Evolutionary conservation across 2,888 invertebrate genomes (phyloP).

Genomic region (Ceramica pisi): DNA sequence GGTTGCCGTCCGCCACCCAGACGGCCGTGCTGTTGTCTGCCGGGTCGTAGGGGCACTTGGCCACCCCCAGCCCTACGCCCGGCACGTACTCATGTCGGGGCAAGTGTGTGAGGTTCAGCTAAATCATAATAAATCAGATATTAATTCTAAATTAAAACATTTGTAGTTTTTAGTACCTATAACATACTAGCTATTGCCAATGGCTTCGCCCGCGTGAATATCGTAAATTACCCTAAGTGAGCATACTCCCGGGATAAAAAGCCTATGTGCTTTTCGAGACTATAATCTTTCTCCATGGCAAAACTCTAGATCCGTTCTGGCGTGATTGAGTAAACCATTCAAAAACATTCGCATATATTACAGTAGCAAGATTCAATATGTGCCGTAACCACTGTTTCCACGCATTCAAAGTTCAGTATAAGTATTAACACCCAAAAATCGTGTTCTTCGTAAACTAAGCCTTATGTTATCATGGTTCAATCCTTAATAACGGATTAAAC

Average conservation of each 20-base stretch:
- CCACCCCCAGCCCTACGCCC: slow-evolving; percentile 92
- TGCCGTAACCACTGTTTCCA: neutral
- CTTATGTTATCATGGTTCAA: slow-evolving; percentile 10
- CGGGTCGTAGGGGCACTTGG: slow-evolving; percentile 94
- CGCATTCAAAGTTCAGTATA: neutral
- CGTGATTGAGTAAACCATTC: too few relatives aligned
- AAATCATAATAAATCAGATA: slow-evolving; percentile 43
- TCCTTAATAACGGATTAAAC: slow-evolving; percentile 19
- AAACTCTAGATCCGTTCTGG: too few relatives aligned
- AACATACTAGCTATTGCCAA: neutral
- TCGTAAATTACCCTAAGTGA: too few relatives aligned
- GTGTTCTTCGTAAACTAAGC: slow-evolving; percentile 1
- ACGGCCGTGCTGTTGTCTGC: slow-evolving; percentile 94
- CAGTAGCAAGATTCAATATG: neutral
- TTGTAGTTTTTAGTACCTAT: neutral
- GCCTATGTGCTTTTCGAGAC: too few relatives aligned
- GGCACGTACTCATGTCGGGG: slow-evolving; percentile 91
- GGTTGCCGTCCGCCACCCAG: slow-evolving; percentile 93
- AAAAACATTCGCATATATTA: too few relatives aligned
- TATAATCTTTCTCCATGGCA: too few relatives aligned
- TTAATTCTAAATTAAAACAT: neutral
- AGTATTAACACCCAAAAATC: neutral
- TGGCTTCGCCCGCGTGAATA: too few relatives aligned
- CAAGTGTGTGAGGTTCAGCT: slow-evolving; percentile 90
- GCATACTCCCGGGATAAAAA: too few relatives aligned